phyloP scores from a whole-genome alignment of 1,140 invertebrate species.

The Drosophila bifasciata region DNA sequence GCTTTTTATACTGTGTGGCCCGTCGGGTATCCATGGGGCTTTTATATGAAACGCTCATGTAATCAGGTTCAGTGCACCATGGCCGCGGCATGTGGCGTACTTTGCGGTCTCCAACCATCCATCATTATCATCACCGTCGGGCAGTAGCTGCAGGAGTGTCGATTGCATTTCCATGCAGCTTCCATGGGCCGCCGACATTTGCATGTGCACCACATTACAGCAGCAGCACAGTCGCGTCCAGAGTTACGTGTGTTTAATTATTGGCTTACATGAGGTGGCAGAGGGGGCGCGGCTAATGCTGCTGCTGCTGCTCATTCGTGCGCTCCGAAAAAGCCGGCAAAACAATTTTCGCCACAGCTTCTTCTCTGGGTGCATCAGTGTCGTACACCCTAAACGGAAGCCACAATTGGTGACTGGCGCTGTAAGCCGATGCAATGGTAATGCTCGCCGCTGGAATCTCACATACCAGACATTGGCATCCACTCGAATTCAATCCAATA shows the following conservation, averaged over 20 bases:
- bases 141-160: conserved; percentile 49
- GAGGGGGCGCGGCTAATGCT: conserved; percentile 5
- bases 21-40: conserved; percentile 38
- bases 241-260: conserved; percentile 71
- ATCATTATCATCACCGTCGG: conserved; percentile 28
- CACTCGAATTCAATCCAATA: conserved; percentile 22
- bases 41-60: conserved; percentile 50
- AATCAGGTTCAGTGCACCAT: conserved; percentile 71
- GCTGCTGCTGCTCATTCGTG: conserved; percentile 53
- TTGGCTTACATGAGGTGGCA: conserved; percentile 16
- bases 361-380: conserved; percentile 28
- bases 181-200: conserved; percentile 60
- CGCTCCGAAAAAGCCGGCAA: conserved; percentile 55
- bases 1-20: conserved; percentile 56
- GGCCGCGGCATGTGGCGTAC: conserved; percentile 36
- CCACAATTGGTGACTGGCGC: conserved; percentile 39
- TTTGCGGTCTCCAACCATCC: conserved; percentile 11
- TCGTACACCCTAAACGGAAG: conserved; percentile 53
- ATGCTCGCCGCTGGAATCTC: conserved; percentile 33
- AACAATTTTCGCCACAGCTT: conserved; percentile 64
- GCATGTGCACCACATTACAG: conserved; percentile 48
- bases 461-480: conserved; percentile 20
- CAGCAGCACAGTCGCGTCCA: conserved; percentile 34
- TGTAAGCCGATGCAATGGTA: conserved; percentile 36
- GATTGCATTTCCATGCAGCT: conserved; percentile 61